Evolutionary conservation across 1,140 invertebrate species (phyloP), one percentile per base, ranked within the genome.

Genomic region (Thaumatotibia leucotreta): DNA sequence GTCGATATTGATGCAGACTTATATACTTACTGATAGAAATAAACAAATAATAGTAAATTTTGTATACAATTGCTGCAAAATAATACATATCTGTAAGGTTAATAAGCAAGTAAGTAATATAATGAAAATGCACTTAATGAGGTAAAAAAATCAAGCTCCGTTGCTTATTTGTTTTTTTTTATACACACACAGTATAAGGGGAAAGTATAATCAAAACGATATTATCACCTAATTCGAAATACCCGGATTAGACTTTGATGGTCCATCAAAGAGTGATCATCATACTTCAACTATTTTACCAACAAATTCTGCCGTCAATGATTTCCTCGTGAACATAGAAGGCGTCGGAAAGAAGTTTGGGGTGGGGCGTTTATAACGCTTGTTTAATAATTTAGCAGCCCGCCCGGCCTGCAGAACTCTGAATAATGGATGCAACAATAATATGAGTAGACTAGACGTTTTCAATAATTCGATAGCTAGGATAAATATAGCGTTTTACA

Each of bases 341-440:
- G 76, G 72, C 64, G 64, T 71, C 75, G 71, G 76, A 58, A 58
- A 58, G 52, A 80, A 74, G 71, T 73, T 78, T 76, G 74, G 81
- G 79, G 80, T 77, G 76, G 82, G 74, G 76, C 82, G 80, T 86
- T 81, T 84, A 84, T 88, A 85, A 86, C 83, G 82, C 71, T 74
- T 84, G 83, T 88, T 90, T 90, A 90, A 90, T 90, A 88, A 84
- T 89, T 86, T 86, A 90, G 78, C 72, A 74, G 80, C 73, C 74
- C 79, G 70, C 77, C 73, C 74, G 71, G 69, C 77, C 77, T 77
- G 76, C 73, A 72, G 77, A 39, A 67, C 74, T 54, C 76, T 88
- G 80, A 90, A 90, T 90, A 88, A 89, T 90, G 76, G 76, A 89
- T 86, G 75, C 78, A 82, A 85, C 83, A 85, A 87, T 88, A 88